These are phyloP conservation scores for Vulpes ferrilata DNA, from an alignment of 2,113 vertebrate species.

Conservation along the genomic window DNA sequence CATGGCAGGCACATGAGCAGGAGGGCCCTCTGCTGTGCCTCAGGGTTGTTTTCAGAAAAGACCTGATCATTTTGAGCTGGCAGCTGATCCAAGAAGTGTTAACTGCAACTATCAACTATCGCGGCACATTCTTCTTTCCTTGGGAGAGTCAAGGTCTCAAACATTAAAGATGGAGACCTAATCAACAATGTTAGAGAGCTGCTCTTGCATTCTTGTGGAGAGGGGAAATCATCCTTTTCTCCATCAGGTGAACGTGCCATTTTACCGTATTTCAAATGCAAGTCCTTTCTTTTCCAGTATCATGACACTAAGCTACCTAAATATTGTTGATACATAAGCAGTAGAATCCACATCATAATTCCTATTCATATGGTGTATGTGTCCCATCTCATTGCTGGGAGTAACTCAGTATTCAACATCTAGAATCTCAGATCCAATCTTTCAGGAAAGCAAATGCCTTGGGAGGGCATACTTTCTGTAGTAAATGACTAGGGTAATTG, in stretches of 20 bases:
- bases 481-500: background rate
- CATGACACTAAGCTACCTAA: background rate
- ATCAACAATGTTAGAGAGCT: background rate
- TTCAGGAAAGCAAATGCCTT: background rate
- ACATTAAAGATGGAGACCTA: background rate
- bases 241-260: background rate
- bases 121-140: background rate
- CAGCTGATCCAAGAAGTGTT: background rate
- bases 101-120: background rate
- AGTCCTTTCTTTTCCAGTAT: background rate
- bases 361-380: no score
- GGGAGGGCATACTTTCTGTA: background rate
- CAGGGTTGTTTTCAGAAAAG: background rate
- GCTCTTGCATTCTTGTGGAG: background rate
- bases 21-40: background rate
- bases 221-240: background rate
- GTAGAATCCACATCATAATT: background rate
- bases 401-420: background rate
- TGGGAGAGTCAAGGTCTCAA: background rate
- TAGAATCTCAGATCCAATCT: background rate
- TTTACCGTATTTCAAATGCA: background rate
- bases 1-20: fast-evolving
- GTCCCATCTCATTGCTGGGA: background rate
- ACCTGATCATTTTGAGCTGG: background rate
- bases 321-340: background rate